Percentiles rank a stretch among this genome's conserved stretches.
Evolutionary conservation across 2,113 vertebrate species (phyloP).

Genomic region (Polypterus senegalus): DNA sequence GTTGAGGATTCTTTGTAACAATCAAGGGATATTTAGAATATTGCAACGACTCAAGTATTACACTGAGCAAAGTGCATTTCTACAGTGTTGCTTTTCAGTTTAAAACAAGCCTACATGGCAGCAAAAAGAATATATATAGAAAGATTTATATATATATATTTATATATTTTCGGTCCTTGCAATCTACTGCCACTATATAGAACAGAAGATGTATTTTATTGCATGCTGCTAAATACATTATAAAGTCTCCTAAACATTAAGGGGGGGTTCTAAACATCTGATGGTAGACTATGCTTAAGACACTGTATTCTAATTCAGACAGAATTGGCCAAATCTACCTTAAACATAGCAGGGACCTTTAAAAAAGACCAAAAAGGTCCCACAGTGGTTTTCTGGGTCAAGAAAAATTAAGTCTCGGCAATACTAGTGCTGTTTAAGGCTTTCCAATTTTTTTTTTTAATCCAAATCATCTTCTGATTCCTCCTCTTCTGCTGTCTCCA

Average conservation of each 20-base stretch:
- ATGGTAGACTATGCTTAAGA: slow-evolving; percentile 71
- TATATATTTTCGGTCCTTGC: slow-evolving; percentile 39
- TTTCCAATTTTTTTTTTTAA: slow-evolving; percentile 69
- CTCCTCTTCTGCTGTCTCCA: slow-evolving; percentile 97
- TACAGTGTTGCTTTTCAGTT: slow-evolving; percentile 79
- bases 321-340: slow-evolving; percentile 52
- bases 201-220: slow-evolving; percentile 62
- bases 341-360: slow-evolving; percentile 67
- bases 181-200: slow-evolving; percentile 58
- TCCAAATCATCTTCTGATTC: slow-evolving; percentile 94
- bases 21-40: slow-evolving; percentile 71
- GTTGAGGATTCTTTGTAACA: slow-evolving; percentile 71
- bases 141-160: too few species aligned
- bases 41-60: slow-evolving; percentile 88
- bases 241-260: slow-evolving; percentile 60
- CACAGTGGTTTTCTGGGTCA: slow-evolving; percentile 68
- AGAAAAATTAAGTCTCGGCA: slow-evolving; percentile 61
- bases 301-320: slow-evolving; percentile 27
- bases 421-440: slow-evolving; percentile 79
- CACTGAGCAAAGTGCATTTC: slow-evolving; percentile 91
- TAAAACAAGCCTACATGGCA: slow-evolving; percentile 61
- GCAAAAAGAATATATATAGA: slow-evolving; percentile 31
- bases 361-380: slow-evolving; percentile 73
- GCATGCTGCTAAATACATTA: slow-evolving; percentile 70
- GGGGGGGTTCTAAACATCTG: slow-evolving; percentile 68